Percentiles rank a stretch among this genome's conserved stretches.
Conservation (phyloP, 92 coral and sea anemone genomes). For the Bergia sp. region DNA sequence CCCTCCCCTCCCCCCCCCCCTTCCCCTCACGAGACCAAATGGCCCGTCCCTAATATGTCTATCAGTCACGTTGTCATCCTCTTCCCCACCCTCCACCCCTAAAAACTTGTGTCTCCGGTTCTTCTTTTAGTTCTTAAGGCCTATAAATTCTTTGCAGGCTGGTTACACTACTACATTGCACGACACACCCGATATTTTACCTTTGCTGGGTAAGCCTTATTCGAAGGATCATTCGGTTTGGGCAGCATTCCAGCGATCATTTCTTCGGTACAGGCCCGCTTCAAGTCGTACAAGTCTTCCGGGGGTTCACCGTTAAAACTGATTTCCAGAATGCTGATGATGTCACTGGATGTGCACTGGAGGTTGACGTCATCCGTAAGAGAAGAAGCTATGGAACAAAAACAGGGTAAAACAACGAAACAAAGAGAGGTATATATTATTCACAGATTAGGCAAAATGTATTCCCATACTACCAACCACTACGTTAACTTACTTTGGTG, state of each 20-base stretch:
- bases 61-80: no score
- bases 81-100: no score
- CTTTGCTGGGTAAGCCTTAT: conserved; percentile 36
- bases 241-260: conserved; percentile 38
- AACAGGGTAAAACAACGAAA: background rate
- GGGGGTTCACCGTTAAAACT: conserved; percentile 48
- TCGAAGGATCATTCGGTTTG: background rate
- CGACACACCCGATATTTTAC: background rate
- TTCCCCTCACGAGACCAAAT: no score
- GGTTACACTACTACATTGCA: no score
- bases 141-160: background rate
- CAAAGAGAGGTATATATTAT: no score
- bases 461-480: no score
- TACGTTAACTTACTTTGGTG: background rate
- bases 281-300: conserved; percentile 32
- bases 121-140: background rate
- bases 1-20: no score
- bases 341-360: conserved; percentile 45
- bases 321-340: conserved; percentile 60
- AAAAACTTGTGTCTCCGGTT: no score
- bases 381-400: conserved; percentile 40
- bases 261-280: conserved; percentile 43
- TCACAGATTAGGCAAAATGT: no score
- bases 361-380: conserved; percentile 50
- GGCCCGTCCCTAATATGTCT: no score